Percentiles rank a stretch among this genome's conserved stretches.
Conservation (phyloP, 2,113 vertebrate genomes). For the Sphaerodactylus townsendi region DNA sequence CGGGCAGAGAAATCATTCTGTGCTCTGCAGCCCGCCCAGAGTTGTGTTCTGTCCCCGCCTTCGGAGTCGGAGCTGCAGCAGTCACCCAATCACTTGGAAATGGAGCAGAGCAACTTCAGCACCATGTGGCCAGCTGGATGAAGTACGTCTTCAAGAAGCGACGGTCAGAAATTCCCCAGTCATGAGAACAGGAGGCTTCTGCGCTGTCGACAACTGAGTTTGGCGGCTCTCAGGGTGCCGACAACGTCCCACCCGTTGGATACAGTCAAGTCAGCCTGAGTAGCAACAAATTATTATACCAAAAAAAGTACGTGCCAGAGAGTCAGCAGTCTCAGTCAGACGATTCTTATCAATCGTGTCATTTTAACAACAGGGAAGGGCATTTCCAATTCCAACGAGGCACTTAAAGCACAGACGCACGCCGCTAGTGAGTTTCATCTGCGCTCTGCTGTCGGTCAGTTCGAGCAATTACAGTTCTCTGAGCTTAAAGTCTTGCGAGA, state of each 20-base stretch:
- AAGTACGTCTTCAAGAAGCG: slow-evolving; percentile 60
- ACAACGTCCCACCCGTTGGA: slow-evolving; percentile 80
- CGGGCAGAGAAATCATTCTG: slow-evolving; percentile 89
- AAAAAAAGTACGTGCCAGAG: slow-evolving; percentile 90
- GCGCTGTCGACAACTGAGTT: slow-evolving; percentile 81
- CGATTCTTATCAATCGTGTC: slow-evolving; percentile 91
- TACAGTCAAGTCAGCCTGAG: slow-evolving; percentile 86
- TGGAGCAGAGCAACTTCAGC: slow-evolving; percentile 80
- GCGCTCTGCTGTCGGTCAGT: slow-evolving; percentile 91
- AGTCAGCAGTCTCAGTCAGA: slow-evolving; percentile 85
- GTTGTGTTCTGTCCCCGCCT: slow-evolving; percentile 90
- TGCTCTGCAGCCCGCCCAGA: slow-evolving; percentile 88
- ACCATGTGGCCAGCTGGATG: slow-evolving; percentile 83
- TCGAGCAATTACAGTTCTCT: slow-evolving; percentile 97
- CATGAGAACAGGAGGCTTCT: slow-evolving; percentile 80
- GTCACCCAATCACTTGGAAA: slow-evolving; percentile 88
- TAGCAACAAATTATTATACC: slow-evolving; percentile 88
- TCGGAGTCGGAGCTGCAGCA: slow-evolving; percentile 94
- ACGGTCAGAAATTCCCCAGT: slow-evolving; percentile 79
- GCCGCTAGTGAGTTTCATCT: slow-evolving; percentile 95
- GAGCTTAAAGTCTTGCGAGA: slow-evolving; percentile 94
- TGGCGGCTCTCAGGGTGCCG: slow-evolving; percentile 70
- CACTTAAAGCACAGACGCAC: slow-evolving; percentile 89
- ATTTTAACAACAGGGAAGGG: slow-evolving; percentile 87
- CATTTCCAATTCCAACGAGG: slow-evolving; percentile 94